phyloP scores from a whole-genome alignment of 2,113 vertebrate species.

The Poicephalus gulielmi region DNA sequence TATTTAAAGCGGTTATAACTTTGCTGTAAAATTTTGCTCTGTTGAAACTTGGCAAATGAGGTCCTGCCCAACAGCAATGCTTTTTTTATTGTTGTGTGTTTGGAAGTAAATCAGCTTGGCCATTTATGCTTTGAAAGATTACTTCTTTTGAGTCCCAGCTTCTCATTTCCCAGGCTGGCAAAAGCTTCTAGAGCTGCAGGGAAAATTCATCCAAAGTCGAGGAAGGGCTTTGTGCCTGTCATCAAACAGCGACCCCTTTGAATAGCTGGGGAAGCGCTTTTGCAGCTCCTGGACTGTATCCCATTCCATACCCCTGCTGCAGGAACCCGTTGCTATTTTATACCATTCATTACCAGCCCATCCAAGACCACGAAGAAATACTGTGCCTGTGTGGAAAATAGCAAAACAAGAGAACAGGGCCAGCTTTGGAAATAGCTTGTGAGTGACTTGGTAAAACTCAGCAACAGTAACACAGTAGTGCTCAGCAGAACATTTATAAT shows the following conservation, averaged over 20 bases:
- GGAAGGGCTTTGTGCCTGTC: slow-evolving; percentile 9
- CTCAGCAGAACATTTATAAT: rapidly evolving
- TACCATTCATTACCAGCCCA: not conserved
- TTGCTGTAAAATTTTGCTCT: slow-evolving; percentile 34
- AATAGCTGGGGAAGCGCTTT: not conserved
- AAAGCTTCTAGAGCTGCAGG: not conserved
- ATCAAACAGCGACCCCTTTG: slow-evolving; percentile 20
- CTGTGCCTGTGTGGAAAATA: not conserved
- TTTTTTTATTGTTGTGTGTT: not conserved
- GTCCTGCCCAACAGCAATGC: slow-evolving; percentile 31
- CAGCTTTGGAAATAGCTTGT: not conserved
- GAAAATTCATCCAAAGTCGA: not conserved
- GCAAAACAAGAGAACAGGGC: not conserved
- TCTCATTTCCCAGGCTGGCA: slow-evolving; percentile 50
- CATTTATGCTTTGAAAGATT: slow-evolving; percentile 44
- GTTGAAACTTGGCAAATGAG: slow-evolving; percentile 7
- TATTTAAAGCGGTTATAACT: slow-evolving; percentile 42
- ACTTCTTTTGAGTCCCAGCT: slow-evolving; percentile 9
- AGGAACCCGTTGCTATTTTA: not conserved
- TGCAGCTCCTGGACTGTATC: not conserved
- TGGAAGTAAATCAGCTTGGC: slow-evolving; percentile 55
- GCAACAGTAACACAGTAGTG: rapidly evolving
- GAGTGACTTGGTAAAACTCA: not conserved
- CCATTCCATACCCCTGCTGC: not conserved
- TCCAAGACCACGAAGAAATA: not conserved